Evolutionary conservation across 1,140 invertebrate genomes (phyloP).

Genomic region (Gonioctena quinquepunctata): DNA sequence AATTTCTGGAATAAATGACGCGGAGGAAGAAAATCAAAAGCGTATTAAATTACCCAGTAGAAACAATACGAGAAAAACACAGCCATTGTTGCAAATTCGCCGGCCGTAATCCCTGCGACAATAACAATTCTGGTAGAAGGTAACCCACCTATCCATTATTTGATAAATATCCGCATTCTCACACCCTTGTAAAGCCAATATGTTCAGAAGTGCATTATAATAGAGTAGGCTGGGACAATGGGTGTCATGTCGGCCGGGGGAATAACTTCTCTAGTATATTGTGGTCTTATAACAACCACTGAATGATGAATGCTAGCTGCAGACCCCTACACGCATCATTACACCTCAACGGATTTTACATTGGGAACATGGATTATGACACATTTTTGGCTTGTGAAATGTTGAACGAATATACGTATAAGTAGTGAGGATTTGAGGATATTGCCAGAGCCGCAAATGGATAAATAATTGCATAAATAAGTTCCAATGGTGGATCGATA

Average conservation of each 20-base stretch:
- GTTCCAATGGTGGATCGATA: too few relatives aligned
- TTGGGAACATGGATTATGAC: not conserved
- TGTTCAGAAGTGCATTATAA: constrained; percentile 51
- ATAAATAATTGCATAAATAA: too few relatives aligned
- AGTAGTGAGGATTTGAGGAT: too few relatives aligned
- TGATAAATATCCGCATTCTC: constrained; percentile 29
- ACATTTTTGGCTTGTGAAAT: not conserved
- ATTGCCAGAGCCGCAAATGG: too few relatives aligned
- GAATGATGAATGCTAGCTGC: constrained; percentile 18
- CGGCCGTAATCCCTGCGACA: not conserved
- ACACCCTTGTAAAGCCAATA: constrained; percentile 54
- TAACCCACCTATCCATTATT: constrained; percentile 6
- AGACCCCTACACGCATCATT: constrained; percentile 44
- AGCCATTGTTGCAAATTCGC: not conserved
- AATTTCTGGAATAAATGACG: too few relatives aligned
- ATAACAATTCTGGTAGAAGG: not conserved
- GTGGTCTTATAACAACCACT: constrained; percentile 22
- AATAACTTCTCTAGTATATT: constrained; percentile 31
- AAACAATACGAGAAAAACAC: not conserved
- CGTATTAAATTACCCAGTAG: not conserved
- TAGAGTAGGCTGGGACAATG: constrained; percentile 51
- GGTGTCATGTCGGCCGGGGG: constrained; percentile 46
- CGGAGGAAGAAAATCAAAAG: too few relatives aligned
- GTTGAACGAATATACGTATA: too few relatives aligned
- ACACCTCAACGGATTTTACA: constrained; percentile 40